Base-by-base conservation (phyloP, 2,888 invertebrate species). In the Heliconius sara region DNA sequence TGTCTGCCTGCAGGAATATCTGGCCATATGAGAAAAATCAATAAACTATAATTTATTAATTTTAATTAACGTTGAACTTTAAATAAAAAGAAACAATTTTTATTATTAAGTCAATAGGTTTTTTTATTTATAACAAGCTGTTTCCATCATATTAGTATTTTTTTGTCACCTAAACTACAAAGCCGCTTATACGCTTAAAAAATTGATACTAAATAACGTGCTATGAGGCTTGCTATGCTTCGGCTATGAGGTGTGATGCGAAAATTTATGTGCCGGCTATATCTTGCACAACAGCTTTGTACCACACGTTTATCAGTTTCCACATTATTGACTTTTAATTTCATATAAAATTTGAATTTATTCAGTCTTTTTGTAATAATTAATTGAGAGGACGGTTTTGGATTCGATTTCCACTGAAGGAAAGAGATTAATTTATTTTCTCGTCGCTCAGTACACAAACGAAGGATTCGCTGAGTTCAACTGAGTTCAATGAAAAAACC, bases 191-290 rank as follows among this genome's bases (percentile, higher is more conserved):
- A 1, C 67, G 67, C 67, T 67, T 67, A 67, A 67, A n/a, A 67
- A 2, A 16, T 43, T 19, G 5, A 27, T 60, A 52, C 16, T 52
- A 30, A 73, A 73, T 73, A 60, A 66, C 73, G 39, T 66, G 63
- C 27, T 27, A 27, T 27, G 27, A 27, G 27, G 27, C 27, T 27
- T 27, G 27, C 27, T 27, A 27, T 27, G 27, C 27, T 27, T 27
- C 27, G 27, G 68, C 74, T 63, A 19, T 74, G 30, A 63, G 34
- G 74, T 79, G 78, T 47, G 68, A 79, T 70, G 74, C 66, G 78
- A 79, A 75, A 79, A 74, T 47, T 43, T 30, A 68, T 30, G 65
- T 39, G 67, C 27, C 25, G 10, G 52, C 34, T 66, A 25, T 78
- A 72, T 72, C 72, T 47, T 52, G 16, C 5, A 7, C 25, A 65